phyloP scores from a whole-genome alignment of 2,888 invertebrate species.

The Lasioglossum vierecki region DNA sequence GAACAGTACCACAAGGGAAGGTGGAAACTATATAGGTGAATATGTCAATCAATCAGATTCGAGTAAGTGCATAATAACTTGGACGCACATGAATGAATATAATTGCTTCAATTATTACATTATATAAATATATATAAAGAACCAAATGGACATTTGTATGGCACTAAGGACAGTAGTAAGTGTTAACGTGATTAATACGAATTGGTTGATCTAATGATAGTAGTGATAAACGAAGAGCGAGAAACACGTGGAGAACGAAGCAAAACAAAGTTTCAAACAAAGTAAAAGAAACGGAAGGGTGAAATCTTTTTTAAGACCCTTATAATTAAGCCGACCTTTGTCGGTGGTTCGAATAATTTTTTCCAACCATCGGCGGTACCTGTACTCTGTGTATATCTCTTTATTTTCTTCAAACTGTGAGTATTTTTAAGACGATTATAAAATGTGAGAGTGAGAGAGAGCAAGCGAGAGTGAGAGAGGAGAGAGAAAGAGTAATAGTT shows the following conservation, averaged over 20 bases:
- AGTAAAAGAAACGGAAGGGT: constrained; percentile 41
- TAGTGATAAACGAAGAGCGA: constrained; percentile 54
- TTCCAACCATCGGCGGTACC: constrained; percentile 75
- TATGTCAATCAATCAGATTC: constrained; percentile 50
- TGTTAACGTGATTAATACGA: constrained; percentile 70
- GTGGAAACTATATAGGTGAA: constrained; percentile 47
- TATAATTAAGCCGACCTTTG: constrained; percentile 73
- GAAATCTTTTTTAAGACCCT: constrained; percentile 68
- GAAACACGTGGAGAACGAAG: constrained; percentile 40
- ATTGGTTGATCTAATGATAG: constrained; percentile 63
- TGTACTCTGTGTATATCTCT: constrained; percentile 78
- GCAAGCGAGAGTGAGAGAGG: constrained; percentile 7
- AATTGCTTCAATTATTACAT: constrained; percentile 72
- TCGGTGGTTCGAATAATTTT: constrained; percentile 70
- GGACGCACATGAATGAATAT: constrained; percentile 68
- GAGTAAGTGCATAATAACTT: constrained; percentile 68
- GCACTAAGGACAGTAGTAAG: constrained; percentile 76
- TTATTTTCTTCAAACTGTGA: constrained; percentile 73
- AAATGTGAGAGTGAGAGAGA: constrained; percentile 19
- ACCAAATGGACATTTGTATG: constrained; percentile 74
- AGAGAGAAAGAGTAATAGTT: constrained; percentile 43
- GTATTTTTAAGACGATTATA: constrained; percentile 74
- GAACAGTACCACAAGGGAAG: constrained; percentile 38
- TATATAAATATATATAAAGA: constrained; percentile 62
- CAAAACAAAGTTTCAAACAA: constrained; percentile 36